Evolutionary conservation across 1,140 invertebrate genomes (phyloP), one percentile per base, ranked within the genome.

Genomic region (Bombus superbus): DNA sequence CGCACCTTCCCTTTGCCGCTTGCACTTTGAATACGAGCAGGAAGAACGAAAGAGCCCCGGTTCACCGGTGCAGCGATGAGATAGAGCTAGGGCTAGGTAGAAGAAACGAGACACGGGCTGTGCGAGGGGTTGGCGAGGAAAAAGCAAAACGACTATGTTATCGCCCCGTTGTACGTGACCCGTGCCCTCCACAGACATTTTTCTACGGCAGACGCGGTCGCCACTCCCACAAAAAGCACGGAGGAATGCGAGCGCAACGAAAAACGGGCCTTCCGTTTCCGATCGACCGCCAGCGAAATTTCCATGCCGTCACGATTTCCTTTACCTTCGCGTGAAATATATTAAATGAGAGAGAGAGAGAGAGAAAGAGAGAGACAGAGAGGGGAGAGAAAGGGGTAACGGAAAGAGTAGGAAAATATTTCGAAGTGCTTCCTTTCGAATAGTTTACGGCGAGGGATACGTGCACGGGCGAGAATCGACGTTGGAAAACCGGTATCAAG

Each of bases 131-230:
- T 53, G 42, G 38, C 28, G 28, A 38, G 59, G 77, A 11, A 42
- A 69, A 59, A 76, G 83, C 59, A 47, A 75, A 89, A 88, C 86
- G 90, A 92, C 75, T 83, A 90, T 88, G 93, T 94, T 94, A 93
- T 94, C 91, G 92, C 86, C 47, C 79, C 53, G 80, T 81, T 76
- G 89, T 93, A 94, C 93, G 93, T 93, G 93, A 94, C 91, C 88
- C 76, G 57, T 81, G 85, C 88, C 85, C 87, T 89, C 75, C 72
- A 72, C 82, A 72, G 85, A 78, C 83, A 88, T 90, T 89, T 93
- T 92, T 92, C 83, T 32, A 86, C 81, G 71, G 57, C 25, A 75
- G 66, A 88, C 76, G 66, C 44, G 77, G 57, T 73, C 69, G 72
- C 57, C 71, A 59, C 62, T 69, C 35, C 38, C 69, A 85, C 88